Evolutionary conservation across 2,113 vertebrate genomes (phyloP), one percentile per base, ranked within the genome.

Genomic region (Oenanthe oenanthe): DNA sequence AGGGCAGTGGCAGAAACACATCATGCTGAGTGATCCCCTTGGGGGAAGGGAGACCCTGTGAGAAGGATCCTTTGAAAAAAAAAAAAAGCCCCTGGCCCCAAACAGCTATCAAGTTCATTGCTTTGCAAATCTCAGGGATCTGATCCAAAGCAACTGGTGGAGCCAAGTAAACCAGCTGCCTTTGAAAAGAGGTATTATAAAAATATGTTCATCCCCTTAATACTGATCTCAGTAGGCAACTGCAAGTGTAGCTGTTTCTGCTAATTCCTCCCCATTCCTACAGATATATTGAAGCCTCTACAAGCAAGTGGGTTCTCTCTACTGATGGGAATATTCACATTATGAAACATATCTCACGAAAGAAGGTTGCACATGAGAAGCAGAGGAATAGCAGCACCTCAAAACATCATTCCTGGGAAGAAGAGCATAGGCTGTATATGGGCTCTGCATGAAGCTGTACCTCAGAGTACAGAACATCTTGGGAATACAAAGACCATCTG

Each of bases 21-120:
- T 25, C 24, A 65, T 5, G 15, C 15, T 29, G n/a, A 62, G 28
- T 0, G 0, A 25, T 3, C 3, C 9, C 13, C 6, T 17, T 26
- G 13, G 51, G 6, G 72, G n/a, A 71, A 4, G 4, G 16, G 5
- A 77, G 25, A 73, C 14, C 13, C 13, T 16, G 5, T 25, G 56
- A 86, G 29, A 84, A 16, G 0, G 2, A 8, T 22, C 12, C 19
- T 73, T 61, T 24, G 4, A 29, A 81, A 62, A 71, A 75, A 5
- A 5, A 2, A 48, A 84, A 32, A 53, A 68, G 10, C 1, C 13
- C 20, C 4, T 3, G 12, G 22, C 16, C 12, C 32, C 82, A 66
- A 73, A 14, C 6, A 76, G 7, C 14, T 29, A 24, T 11, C 5
- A 42, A 25, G 15, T 24, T 14, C 13, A 13, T 9, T 51, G 24